These are phyloP conservation scores for Eidolon helvum DNA, from an alignment of 2,113 vertebrate species.

Conservation along the genomic window DNA sequence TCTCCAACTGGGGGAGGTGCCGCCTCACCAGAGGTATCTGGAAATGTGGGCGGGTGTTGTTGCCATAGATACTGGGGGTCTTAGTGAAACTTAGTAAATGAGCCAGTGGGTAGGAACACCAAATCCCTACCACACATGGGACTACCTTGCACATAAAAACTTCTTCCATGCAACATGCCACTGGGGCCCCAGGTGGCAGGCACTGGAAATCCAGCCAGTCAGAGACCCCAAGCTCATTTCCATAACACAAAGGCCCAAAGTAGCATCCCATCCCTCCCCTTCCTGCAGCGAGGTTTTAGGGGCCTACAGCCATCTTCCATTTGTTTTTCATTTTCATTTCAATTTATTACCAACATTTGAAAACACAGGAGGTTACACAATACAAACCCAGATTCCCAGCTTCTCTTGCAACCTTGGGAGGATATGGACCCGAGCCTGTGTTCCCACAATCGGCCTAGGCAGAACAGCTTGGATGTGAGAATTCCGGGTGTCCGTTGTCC, in stretches of 20 bases:
- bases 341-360: not conserved
- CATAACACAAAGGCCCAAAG: not conserved
- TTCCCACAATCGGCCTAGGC: not conserved
- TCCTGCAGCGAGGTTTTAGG: not conserved
- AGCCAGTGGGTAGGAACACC: not conserved
- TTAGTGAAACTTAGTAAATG: not conserved
- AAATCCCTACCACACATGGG: not conserved
- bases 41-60: not conserved
- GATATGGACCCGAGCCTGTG: not conserved
- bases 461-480: not conserved
- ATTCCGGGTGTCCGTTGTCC: too few relatives aligned
- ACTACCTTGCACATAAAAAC: not conserved
- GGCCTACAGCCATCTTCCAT: not conserved
- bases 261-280: too few relatives aligned
- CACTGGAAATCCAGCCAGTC: not conserved
- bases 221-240: not conserved
- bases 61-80: not conserved
- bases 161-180: not conserved
- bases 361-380: not conserved
- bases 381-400: not conserved
- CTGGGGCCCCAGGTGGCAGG: not conserved
- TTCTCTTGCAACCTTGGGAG: not conserved
- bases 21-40: not conserved
- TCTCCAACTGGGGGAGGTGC: not conserved
- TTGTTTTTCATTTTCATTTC: not conserved